phyloP scores from a whole-genome alignment of 1,140 invertebrate genomes.

The Lepidurus packardi region DNA sequence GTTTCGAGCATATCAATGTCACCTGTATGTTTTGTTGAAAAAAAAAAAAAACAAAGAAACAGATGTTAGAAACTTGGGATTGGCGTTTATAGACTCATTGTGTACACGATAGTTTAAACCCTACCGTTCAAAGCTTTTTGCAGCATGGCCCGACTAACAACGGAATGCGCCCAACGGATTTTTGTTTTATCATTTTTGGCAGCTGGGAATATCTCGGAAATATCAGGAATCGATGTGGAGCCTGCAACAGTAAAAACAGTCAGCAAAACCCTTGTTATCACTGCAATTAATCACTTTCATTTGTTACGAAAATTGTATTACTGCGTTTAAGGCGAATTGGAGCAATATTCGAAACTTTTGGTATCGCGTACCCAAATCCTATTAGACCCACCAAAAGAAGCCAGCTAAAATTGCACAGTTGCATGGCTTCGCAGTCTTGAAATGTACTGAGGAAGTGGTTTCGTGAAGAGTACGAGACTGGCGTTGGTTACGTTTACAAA shows the following conservation, averaged over 20 bases:
- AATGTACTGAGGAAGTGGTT: neutral
- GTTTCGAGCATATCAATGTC: conserved; percentile 77
- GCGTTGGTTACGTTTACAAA: neutral
- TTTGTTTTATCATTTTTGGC: conserved; percentile 42
- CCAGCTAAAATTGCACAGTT: neutral
- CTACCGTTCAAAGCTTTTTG: conserved; percentile 24
- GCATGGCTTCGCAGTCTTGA: neutral
- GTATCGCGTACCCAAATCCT: neutral
- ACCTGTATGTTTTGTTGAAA: conserved; percentile 44
- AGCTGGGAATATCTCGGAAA: conserved; percentile 35
- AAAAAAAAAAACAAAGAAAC: conserved; percentile 29
- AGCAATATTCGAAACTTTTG: neutral
- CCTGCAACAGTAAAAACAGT: neutral
- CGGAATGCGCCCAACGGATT: conserved; percentile 44
- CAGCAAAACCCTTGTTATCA: neutral
- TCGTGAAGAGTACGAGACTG: neutral
- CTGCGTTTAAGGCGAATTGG: neutral
- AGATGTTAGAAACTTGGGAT: neutral
- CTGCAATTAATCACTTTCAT: neutral
- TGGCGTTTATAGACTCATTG: neutral
- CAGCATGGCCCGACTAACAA: conserved; percentile 24
- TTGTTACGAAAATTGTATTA: neutral
- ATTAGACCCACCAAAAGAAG: neutral
- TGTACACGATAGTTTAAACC: neutral
- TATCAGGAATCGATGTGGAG: conserved; percentile 30